These are phyloP conservation scores for Chaetodon trifascialis DNA, from an alignment of 2,113 vertebrate species.

Conservation along the genomic window DNA sequence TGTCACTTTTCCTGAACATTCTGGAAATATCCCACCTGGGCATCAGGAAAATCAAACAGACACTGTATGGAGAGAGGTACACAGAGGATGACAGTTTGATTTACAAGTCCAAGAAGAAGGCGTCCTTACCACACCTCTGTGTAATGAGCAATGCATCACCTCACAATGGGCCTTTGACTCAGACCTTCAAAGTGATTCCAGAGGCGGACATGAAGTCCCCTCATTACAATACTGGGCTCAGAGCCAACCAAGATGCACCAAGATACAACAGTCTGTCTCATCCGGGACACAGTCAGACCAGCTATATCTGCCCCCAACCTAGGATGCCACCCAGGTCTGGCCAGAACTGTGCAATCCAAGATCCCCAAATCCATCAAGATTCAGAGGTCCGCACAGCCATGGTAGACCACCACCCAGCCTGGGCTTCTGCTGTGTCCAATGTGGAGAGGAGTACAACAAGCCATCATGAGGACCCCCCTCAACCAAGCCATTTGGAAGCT, in stretches of 20 bases:
- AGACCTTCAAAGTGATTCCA: conserved; percentile 80
- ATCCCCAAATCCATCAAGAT: conserved; percentile 55
- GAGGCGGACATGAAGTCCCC: conserved; percentile 76
- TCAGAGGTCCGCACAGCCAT: conserved; percentile 41
- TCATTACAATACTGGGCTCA: conserved; percentile 72
- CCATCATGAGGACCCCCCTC: conserved; percentile 52
- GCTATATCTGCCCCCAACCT: conserved; percentile 71
- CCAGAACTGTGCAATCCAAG: conserved; percentile 71
- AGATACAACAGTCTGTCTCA: conserved; percentile 71
- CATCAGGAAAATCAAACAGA: conserved; percentile 89
- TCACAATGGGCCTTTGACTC: conserved; percentile 81
- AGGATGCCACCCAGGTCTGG: conserved; percentile 49
- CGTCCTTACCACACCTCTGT: conserved; percentile 79
- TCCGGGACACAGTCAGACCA: conserved; percentile 66
- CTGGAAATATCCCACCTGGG: conserved; percentile 94
- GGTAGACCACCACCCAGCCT: conserved; percentile 69
- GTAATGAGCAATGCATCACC: conserved; percentile 78
- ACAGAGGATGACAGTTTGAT: conserved; percentile 80
- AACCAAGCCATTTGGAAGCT: conserved; percentile 70
- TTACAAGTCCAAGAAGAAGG: conserved; percentile 84
- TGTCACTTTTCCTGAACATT: conserved; percentile 93
- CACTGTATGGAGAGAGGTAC: conserved; percentile 78
- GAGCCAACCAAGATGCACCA: conserved; percentile 57
- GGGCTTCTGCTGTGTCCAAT: conserved; percentile 45
- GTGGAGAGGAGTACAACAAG: conserved; percentile 52